phyloP scores from a whole-genome alignment of 2,797 vertebrate genomes.

The Microchirus variegatus region DNA sequence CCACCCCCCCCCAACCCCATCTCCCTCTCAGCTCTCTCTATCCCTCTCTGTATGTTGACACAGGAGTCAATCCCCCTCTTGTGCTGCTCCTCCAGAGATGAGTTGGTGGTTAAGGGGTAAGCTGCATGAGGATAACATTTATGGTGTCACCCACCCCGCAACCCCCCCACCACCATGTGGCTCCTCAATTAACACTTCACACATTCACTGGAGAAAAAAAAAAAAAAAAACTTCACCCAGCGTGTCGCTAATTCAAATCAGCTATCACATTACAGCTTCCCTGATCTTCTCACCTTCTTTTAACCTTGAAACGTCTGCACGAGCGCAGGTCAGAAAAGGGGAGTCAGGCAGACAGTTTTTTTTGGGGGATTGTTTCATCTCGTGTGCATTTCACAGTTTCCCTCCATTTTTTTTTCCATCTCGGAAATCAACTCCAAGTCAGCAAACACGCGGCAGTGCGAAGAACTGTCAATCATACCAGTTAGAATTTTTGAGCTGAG shows the following conservation, averaged over 20 bases:
- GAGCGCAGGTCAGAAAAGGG: slow-evolving; percentile 2
- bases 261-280: slow-evolving; percentile 18
- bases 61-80: slow-evolving; percentile 11
- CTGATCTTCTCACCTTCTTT: slow-evolving; percentile 54
- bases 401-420: neutral
- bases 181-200: slow-evolving; percentile 56
- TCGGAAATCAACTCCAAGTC: slow-evolving; percentile 45
- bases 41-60: slow-evolving; percentile 33
- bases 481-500: slow-evolving; percentile 42
- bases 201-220: slow-evolving; percentile 6
- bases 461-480: slow-evolving; percentile 24
- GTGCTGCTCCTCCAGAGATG: slow-evolving; percentile 17
- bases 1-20: neutral
- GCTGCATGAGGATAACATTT: slow-evolving; percentile 15
- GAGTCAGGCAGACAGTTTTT: slow-evolving; percentile 17
- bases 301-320: slow-evolving; percentile 61
- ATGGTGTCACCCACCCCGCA: slow-evolving; percentile 30
- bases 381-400: slow-evolving; percentile 37
- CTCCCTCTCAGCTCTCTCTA: slow-evolving; percentile 3
- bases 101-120: slow-evolving; percentile 5
- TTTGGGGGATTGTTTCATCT: neutral
- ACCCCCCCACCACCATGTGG: neutral
- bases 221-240: slow-evolving; percentile 27
- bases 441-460: slow-evolving; percentile 45
- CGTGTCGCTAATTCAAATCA: slow-evolving; percentile 33